Evolutionary conservation across 2,888 invertebrate species (phyloP).

Genomic region (Heteropelma amictum): DNA sequence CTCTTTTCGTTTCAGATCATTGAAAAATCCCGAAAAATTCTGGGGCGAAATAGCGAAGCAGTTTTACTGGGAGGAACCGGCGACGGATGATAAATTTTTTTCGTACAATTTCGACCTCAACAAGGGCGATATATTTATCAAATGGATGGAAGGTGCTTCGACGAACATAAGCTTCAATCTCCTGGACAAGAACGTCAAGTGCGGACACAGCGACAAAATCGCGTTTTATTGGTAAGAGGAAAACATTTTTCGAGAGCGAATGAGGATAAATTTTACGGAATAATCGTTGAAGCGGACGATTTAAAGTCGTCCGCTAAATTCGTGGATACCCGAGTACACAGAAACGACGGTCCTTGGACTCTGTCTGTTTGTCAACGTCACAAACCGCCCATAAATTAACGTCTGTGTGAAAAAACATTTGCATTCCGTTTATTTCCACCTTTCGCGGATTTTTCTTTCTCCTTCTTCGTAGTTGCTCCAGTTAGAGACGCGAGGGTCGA

Average conservation of each 20-base stretch:
- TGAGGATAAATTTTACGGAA: no score
- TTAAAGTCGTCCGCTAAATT: neutral
- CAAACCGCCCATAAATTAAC: constrained; percentile 31
- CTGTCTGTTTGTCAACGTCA: constrained; percentile 31
- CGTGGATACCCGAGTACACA: neutral
- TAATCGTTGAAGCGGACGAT: neutral
- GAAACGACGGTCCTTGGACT: constrained; percentile 41
- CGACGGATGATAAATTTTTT: constrained; percentile 87
- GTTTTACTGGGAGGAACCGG: constrained; percentile 94
- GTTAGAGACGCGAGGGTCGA: no score
- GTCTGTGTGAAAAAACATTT: neutral
- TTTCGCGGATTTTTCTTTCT: no score
- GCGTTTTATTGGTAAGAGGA: constrained; percentile 98
- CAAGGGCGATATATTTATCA: constrained; percentile 93
- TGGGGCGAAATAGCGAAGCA: constrained; percentile 96
- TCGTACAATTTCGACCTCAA: constrained; percentile 94
- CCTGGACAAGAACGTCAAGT: constrained; percentile 93
- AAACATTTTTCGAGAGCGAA: no score
- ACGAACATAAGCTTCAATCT: constrained; percentile 98
- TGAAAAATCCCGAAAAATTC: constrained; percentile 93
- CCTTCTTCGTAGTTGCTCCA: no score
- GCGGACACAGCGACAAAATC: constrained; percentile 92
- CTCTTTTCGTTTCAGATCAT: constrained; percentile 80
- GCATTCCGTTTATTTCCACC: no score
- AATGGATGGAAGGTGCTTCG: constrained; percentile 96